Evolutionary conservation across 2,888 invertebrate genomes (phyloP).

Genomic region (Acheta domesticus): DNA sequence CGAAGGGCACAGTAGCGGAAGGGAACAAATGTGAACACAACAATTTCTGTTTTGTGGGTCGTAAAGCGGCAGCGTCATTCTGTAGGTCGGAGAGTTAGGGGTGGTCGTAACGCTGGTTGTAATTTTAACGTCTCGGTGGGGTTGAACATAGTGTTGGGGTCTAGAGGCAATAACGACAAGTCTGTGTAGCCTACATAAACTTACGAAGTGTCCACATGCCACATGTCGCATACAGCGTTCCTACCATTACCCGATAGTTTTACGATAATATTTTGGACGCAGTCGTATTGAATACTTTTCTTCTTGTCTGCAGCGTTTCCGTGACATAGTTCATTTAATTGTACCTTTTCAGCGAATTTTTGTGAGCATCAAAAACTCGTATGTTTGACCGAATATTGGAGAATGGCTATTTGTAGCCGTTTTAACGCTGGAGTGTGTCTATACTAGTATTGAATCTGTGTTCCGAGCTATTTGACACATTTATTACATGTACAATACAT

Average conservation of each 20-base stretch:
- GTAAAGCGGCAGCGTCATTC: conserved; percentile 7
- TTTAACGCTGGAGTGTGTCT: too few relatives aligned
- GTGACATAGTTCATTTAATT: too few relatives aligned
- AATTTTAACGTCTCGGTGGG: background rate
- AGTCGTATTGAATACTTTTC: conserved; percentile 25
- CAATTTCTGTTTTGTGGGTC: background rate
- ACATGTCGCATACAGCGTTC: background rate
- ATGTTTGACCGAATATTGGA: too few relatives aligned
- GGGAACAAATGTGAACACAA: background rate
- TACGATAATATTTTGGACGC: background rate
- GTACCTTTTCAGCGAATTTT: too few relatives aligned
- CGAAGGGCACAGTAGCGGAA: background rate
- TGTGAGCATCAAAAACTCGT: too few relatives aligned
- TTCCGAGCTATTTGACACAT: too few relatives aligned
- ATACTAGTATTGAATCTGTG: too few relatives aligned
- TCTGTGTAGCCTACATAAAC: conserved; percentile 18
- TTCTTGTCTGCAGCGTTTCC: background rate
- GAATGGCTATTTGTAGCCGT: too few relatives aligned
- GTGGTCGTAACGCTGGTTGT: background rate
- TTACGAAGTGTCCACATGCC: background rate
- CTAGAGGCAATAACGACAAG: background rate
- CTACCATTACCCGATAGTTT: background rate
- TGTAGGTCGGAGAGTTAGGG: background rate
- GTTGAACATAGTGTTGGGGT: background rate
- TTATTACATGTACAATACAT: too few relatives aligned